Evolutionary conservation across 2,888 invertebrate species (phyloP).

Genomic region (Drosophila niveifrons): DNA sequence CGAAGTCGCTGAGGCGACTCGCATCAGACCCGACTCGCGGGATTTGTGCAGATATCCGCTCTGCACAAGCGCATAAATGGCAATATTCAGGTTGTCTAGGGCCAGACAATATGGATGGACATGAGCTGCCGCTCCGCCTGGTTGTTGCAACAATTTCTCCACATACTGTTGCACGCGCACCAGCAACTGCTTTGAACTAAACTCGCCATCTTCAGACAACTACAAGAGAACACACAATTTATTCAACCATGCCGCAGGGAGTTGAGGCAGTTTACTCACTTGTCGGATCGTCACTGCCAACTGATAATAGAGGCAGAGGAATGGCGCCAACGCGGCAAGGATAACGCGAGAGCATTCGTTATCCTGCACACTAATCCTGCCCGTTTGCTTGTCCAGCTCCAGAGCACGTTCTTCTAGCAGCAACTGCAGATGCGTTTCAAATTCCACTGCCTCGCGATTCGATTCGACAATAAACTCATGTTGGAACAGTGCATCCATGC

Average conservation of each 20-base stretch:
- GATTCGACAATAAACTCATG: slow-evolving; percentile 89
- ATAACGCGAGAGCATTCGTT: slow-evolving; percentile 85
- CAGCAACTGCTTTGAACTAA: slow-evolving; percentile 87
- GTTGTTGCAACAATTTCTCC: slow-evolving; percentile 86
- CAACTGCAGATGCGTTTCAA: slow-evolving; percentile 84
- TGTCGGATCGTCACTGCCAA: slow-evolving; percentile 86
- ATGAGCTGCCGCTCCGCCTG: slow-evolving; percentile 58
- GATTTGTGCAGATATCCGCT: slow-evolving; percentile 78
- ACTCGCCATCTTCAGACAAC: slow-evolving; percentile 73
- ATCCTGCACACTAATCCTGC: slow-evolving; percentile 68
- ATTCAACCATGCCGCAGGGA: slow-evolving; percentile 76
- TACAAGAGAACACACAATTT: slow-evolving; percentile 12
- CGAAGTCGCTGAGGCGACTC: slow-evolving; percentile 37
- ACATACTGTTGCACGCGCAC: slow-evolving; percentile 87
- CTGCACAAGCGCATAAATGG: slow-evolving; percentile 87
- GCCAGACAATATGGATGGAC: slow-evolving; percentile 91
- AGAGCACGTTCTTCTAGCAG: slow-evolving; percentile 66
- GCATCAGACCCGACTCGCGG: slow-evolving; percentile 74
- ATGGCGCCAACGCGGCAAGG: slow-evolving; percentile 88
- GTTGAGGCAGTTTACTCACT: slow-evolving; percentile 84
- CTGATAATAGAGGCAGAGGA: slow-evolving; percentile 88
- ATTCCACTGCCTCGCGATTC: slow-evolving; percentile 86
- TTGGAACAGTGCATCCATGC: slow-evolving; percentile 86
- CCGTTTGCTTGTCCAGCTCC: slow-evolving; percentile 82
- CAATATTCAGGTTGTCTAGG: slow-evolving; percentile 88